Conservation (phyloP, 2,888 invertebrate species). For the Netelia inedita region DNA sequence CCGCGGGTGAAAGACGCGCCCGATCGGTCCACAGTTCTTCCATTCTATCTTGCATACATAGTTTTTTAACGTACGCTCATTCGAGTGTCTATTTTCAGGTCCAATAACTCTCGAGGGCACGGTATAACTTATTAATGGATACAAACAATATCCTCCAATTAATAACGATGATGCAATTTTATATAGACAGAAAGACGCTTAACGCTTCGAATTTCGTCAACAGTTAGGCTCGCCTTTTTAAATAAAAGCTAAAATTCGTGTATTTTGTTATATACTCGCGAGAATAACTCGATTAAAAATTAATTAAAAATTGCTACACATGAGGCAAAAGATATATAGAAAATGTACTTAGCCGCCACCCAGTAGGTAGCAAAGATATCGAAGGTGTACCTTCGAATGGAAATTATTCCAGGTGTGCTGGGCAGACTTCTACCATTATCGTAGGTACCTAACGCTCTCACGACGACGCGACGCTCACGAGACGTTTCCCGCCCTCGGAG, state of each 20-base stretch:
- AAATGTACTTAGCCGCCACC: neutral
- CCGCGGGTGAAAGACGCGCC: no score
- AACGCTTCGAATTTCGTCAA: no score
- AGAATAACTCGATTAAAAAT: no score
- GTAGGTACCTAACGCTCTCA: neutral
- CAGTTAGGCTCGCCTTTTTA: no score
- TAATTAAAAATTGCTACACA: neutral
- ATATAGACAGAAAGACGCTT: slow-evolving; percentile 23
- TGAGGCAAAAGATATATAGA: neutral
- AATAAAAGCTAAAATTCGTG: no score
- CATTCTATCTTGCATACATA: slow-evolving; percentile 52
- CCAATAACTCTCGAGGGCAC: slow-evolving; percentile 42
- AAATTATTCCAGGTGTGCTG: slow-evolving; percentile 6
- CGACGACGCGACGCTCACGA: neutral
- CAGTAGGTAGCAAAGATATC: neutral
- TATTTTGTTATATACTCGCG: no score
- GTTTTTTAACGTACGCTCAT: slow-evolving; percentile 17
- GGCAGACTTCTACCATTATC: slow-evolving; percentile 36
- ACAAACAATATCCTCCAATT: slow-evolving; percentile 5
- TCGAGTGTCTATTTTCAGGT: neutral
- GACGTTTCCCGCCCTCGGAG: no score
- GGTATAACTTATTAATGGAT: slow-evolving; percentile 39
- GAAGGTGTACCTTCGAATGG: slow-evolving; percentile 33
- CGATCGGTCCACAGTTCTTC: no score
- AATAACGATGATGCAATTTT: slow-evolving; percentile 31